phyloP scores from a whole-genome alignment of 2,888 invertebrate genomes.

The Melieria crassipennis region DNA sequence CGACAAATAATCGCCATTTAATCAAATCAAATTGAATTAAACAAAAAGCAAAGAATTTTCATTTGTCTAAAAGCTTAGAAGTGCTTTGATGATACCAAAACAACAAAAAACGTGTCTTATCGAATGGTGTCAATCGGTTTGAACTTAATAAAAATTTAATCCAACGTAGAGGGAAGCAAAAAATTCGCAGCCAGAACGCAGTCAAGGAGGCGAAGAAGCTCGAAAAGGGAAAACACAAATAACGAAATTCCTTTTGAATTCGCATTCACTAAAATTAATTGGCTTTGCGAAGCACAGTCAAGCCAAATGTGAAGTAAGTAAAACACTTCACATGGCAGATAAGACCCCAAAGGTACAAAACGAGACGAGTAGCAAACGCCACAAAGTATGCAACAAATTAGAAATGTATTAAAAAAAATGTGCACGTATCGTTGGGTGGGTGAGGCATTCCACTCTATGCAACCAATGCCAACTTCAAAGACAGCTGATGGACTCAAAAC shows the following conservation, averaged over 20 bases:
- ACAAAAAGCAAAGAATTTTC: constrained; percentile 37
- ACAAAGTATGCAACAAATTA: constrained; percentile 53
- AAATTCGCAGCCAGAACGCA: not conserved
- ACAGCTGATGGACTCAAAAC: constrained; percentile 22
- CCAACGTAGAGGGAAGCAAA: not conserved
- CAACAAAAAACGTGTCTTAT: constrained; percentile 4
- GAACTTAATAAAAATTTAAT: not conserved
- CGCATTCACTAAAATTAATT: constrained; percentile 28
- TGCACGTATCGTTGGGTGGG: not conserved
- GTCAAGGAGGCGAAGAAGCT: not conserved
- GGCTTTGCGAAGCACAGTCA: constrained; percentile 21
- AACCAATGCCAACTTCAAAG: constrained; percentile 30
- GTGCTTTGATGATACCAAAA: not conserved
- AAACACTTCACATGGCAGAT: not conserved
- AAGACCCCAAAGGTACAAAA: not conserved
- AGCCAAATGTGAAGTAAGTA: not conserved
- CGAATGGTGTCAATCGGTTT: constrained; percentile 30
- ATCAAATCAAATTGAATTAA: constrained; percentile 39
- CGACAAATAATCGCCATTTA: too few species aligned
- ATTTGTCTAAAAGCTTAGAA: constrained; percentile 23
- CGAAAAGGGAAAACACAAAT: not conserved
- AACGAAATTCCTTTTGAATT: not conserved
- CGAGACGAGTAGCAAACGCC: constrained; percentile 17
- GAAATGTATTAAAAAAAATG: constrained; percentile 44
- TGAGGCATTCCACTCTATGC: constrained; percentile 39